Evolutionary conservation across 1,140 invertebrate genomes (phyloP).

Genomic region (Drosophila serrata): DNA sequence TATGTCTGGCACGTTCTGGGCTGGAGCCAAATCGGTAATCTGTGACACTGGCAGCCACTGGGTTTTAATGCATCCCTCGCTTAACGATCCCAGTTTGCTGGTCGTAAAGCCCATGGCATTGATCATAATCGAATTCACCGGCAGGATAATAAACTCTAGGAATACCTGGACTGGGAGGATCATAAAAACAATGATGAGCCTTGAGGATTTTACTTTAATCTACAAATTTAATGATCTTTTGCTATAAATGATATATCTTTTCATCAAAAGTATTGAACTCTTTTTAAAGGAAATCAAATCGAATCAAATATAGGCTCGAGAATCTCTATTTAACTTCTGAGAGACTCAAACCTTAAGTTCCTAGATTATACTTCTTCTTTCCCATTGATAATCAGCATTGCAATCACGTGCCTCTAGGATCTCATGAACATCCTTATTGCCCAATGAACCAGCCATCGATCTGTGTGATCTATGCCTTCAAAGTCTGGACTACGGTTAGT

Average conservation of each 20-base stretch:
- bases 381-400: slow-evolving; percentile 11
- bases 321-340: too few relatives aligned
- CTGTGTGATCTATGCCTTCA: slow-evolving; percentile 21
- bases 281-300: background rate
- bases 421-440: slow-evolving; percentile 22
- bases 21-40: slow-evolving; percentile 2
- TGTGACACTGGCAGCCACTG: slow-evolving; percentile 17
- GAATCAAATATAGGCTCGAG: too few relatives aligned
- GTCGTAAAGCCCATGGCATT: slow-evolving; percentile 30
- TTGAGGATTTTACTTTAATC: background rate
- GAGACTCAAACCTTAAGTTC: background rate
- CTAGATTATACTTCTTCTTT: too few relatives aligned
- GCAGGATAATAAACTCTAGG: slow-evolving; percentile 36
- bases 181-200: slow-evolving; percentile 18
- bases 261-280: background rate
- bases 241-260: slow-evolving; percentile 3
- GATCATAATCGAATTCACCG: slow-evolving; percentile 22
- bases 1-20: slow-evolving; percentile 69
- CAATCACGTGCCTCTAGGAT: slow-evolving; percentile 31
- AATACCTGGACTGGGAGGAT: background rate
- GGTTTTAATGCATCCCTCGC: slow-evolving; percentile 29
- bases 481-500: background rate
- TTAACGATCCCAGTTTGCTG: slow-evolving; percentile 29
- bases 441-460: slow-evolving; percentile 14
- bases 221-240: slow-evolving; percentile 23